phyloP scores from a whole-genome alignment of 2,113 vertebrate genomes.

The Elephantulus edwardii region DNA sequence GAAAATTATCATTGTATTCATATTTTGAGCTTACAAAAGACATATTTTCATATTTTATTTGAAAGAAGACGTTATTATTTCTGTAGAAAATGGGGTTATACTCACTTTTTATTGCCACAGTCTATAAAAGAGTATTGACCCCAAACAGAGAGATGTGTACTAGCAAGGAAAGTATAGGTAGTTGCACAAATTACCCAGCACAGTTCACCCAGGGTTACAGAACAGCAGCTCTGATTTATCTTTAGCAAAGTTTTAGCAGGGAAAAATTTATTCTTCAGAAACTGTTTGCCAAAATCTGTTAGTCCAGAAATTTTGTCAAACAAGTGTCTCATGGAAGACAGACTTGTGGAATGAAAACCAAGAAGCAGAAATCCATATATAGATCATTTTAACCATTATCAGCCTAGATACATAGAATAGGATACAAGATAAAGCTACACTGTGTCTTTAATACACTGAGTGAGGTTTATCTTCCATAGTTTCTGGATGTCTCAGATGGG shows the following conservation, averaged over 20 bases:
- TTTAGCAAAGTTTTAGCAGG: slow-evolving; percentile 27
- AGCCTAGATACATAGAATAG: neutral
- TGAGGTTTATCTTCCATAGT: neutral
- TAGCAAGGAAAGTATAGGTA: neutral
- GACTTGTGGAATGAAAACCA: neutral
- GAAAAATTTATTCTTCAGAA: slow-evolving; percentile 1
- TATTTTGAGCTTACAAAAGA: slow-evolving; percentile 38
- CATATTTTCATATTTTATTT: slow-evolving; percentile 52
- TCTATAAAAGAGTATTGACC: neutral
- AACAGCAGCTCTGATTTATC: neutral
- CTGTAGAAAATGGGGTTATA: slow-evolving; percentile 9
- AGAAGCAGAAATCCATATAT: neutral
- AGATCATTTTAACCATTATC: neutral
- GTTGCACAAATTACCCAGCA: neutral
- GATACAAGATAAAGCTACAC: neutral
- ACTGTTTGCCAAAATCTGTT: slow-evolving; percentile 14
- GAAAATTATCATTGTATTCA: slow-evolving; percentile 33
- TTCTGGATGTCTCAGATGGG: neutral
- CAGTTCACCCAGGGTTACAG: neutral
- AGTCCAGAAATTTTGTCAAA: neutral
- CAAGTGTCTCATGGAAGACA: neutral
- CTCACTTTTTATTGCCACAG: neutral
- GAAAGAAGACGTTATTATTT: slow-evolving; percentile 41
- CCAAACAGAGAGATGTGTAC: neutral
- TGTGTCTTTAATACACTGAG: accelerated